Base-by-base conservation (phyloP, 1,140 invertebrate species). In the Lasioglossum baleicum region DNA sequence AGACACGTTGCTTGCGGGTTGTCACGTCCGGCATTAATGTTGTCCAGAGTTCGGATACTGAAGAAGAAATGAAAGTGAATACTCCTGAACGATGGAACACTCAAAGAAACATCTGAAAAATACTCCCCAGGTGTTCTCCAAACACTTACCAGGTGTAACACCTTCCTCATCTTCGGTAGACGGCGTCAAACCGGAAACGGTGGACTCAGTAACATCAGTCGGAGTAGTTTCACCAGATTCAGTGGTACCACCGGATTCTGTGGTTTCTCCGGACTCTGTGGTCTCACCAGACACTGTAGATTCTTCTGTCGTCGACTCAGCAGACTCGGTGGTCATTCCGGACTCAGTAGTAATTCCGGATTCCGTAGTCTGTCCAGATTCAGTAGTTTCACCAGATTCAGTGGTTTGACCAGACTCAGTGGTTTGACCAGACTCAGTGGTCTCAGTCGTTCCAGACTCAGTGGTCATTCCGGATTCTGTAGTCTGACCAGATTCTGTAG, bases 1-100 rank as follows among this genome's bases (percentile, higher is more conserved):
- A 97, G 89, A 95, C 95, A 58, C 92, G 91, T 17, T 92, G 84
- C 80, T 93, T 94, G 63, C 92, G 90, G 53, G 66, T 93, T 91
- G 58, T 92, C 26, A 93, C 92, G 17, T 94, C 87, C 0, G 94
- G 80, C 71, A 83, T 89, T 44, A 87, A 79, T 2, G 90, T 92
- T 3, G 91, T 92, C 86, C 91, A 92, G 20, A 92, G 65, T 8
- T 89, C 89, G 0, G 87, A 87, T 51, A 91, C 90, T 92, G 67
- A 56, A 83, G 58, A 22, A 0, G 26, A 26, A 26, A 26, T 26
- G 1, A 26, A 26, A 26, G 26, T 26, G 26, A 26, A 26, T 26
- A 1, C 26, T 26, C 26, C 26, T 26, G 26, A 26, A 26, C 26
- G 26, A 26, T 26, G 26, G 26, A 26, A 26, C 26, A 26, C 26